Base-by-base conservation (phyloP, 2,797 vertebrate genomes). In the Tympanoctomys barrerae region DNA sequence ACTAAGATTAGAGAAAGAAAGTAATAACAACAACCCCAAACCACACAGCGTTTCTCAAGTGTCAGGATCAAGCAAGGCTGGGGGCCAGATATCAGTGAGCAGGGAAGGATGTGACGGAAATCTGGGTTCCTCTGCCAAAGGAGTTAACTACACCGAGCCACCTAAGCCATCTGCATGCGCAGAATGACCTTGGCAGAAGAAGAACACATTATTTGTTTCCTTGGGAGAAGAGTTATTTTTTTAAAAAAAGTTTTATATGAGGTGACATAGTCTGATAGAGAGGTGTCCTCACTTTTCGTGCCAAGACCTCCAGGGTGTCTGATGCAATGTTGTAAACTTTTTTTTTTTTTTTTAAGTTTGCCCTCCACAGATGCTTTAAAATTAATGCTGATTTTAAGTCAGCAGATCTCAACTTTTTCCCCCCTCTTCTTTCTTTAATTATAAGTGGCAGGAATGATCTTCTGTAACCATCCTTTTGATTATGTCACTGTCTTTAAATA, bases 181-280 rank as follows among this genome's bases (percentile, higher is more conserved):
- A 92, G 96, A 97, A 87, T 97, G 97, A 97, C 97, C 97, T 98
- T 98, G 97, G 97, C 97, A 98, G 89, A 89, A 91, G 85, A 77
- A 42, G 95, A 96, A 52, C 94, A 87, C 79, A 62, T 64, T 83
- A 87, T 96, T 96, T 95, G 79, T 93, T 96, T 93, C 91, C 79
- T 83, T 64, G 64, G 78, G 95, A 89, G 75, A 82, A n/a, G 24
- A 66, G 39, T 5, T 59, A 64, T 26, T 19, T 75, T 46, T 57
- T 54, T 52, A 36, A 28, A 16, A 70, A 36, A 16, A 70, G 22
- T 52, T 79, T 89, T 61, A 12, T 91, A 79, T 88, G 89, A 95
- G 70, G 88, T 2, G 28, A 89, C 46, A 86, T 68, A 78, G 31
- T 88, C 85, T 94, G 64, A 9, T 49, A 52, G 82, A 90, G 86